phyloP scores from a whole-genome alignment of 2,113 vertebrate species.

The Syngnathus floridae region DNA sequence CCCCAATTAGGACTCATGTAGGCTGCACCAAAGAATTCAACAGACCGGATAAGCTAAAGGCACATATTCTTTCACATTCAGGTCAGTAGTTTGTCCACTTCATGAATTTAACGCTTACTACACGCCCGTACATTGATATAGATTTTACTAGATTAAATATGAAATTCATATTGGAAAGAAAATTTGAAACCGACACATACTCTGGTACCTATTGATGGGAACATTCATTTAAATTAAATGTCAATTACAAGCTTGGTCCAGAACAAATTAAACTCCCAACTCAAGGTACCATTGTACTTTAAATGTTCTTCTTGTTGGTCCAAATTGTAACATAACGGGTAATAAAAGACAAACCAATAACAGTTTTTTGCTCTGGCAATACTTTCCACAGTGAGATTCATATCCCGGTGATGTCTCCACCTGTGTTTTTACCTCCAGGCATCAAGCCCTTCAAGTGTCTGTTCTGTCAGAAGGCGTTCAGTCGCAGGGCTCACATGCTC shows the following conservation, averaged over 20 bases:
- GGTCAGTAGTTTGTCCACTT: conserved; percentile 68
- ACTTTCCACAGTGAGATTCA: not conserved
- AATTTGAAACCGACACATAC: no score
- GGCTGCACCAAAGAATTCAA: conserved; percentile 98
- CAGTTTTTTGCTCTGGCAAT: not conserved
- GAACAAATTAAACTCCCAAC: not conserved
- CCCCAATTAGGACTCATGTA: conserved; percentile 78
- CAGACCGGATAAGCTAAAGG: conserved; percentile 95
- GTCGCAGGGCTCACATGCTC: conserved; percentile 88
- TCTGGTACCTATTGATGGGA: no score
- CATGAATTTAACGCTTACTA: not conserved
- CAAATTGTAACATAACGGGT: not conserved
- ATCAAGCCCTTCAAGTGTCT: conserved; percentile 96
- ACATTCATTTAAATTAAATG: no score
- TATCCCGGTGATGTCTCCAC: not conserved
- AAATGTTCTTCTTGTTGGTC: not conserved
- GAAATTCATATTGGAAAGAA: no score
- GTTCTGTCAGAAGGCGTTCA: conserved; percentile 93
- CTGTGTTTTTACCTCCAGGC: conserved; percentile 59
- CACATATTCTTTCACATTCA: conserved; percentile 95
- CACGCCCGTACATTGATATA: not conserved
- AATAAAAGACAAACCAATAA: not conserved
- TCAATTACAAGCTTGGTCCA: no score
- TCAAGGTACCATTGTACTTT: no score
- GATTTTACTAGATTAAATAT: no score